Evolutionary conservation across 2,888 invertebrate species (phyloP).

Genomic region (Agrochola circellaris): DNA sequence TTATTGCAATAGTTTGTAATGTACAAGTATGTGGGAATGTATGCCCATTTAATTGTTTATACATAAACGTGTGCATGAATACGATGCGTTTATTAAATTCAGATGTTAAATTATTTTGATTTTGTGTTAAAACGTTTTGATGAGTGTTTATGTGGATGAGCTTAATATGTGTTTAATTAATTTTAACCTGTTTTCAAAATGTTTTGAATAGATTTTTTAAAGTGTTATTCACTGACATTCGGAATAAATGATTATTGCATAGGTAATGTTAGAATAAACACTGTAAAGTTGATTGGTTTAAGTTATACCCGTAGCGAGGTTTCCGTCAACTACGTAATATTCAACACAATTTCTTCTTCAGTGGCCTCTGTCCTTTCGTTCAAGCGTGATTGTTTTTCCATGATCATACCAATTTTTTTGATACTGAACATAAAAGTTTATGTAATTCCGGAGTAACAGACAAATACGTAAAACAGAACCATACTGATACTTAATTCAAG

Average conservation of each 20-base stretch:
- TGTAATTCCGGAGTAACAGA: not conserved
- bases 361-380: not conserved
- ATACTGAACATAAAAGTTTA: not conserved
- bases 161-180: slow-evolving; percentile 1
- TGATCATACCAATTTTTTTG: not conserved
- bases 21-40: slow-evolving; percentile 50
- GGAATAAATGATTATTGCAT: not conserved
- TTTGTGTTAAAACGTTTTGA: slow-evolving; percentile 15
- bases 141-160: slow-evolving; percentile 14
- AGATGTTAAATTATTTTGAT: slow-evolving; percentile 12
- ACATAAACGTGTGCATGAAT: slow-evolving; percentile 35
- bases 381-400: not conserved
- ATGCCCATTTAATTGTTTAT: slow-evolving; percentile 37
- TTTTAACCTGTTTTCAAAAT: not conserved
- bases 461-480: not conserved
- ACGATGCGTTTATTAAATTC: slow-evolving; percentile 37
- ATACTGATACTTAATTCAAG: slow-evolving; percentile 9
- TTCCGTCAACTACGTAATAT: not conserved
- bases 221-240: not conserved
- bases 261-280: not conserved
- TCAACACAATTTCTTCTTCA: not conserved
- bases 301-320: not conserved
- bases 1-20: slow-evolving; percentile 56
- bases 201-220: not conserved
- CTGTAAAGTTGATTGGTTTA: not conserved